Evolutionary conservation across 1,140 invertebrate genomes (phyloP).

Genomic region (Choristoneura fumiferana): DNA sequence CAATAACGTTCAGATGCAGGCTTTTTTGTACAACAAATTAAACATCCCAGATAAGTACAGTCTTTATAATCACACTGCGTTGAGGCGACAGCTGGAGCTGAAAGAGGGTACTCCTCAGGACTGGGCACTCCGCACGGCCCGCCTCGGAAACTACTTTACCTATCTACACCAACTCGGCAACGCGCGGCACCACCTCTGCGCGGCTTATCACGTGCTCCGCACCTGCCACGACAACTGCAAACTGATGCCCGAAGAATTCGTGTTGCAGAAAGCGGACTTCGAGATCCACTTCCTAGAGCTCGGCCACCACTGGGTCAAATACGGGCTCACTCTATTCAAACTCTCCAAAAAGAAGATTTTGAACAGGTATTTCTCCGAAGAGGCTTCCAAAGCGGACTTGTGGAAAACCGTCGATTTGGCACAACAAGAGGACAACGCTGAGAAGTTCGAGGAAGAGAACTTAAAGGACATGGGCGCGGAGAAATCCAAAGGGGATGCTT

Average conservation of each 20-base stretch:
- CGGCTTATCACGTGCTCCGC: constrained; percentile 73
- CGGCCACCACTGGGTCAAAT: constrained; percentile 82
- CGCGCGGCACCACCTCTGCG: constrained; percentile 80
- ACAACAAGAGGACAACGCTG: constrained; percentile 30
- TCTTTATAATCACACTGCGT: constrained; percentile 80
- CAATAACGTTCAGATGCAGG: constrained; percentile 76
- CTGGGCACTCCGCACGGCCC: constrained; percentile 82
- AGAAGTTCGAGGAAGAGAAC: constrained; percentile 49
- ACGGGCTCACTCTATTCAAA: constrained; percentile 80
- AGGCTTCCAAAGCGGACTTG: constrained; percentile 47
- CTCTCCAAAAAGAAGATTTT: constrained; percentile 75
- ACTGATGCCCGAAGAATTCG: constrained; percentile 60
- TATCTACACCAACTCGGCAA: constrained; percentile 61
- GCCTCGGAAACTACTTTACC: constrained; percentile 80
- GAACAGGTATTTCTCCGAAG: constrained; percentile 53
- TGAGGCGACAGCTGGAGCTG: constrained; percentile 80
- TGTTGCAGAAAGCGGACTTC: constrained; percentile 71
- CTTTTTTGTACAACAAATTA: constrained; percentile 72
- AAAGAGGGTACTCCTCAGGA: constrained; percentile 80
- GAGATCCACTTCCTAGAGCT: constrained; percentile 80
- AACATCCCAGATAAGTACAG: constrained; percentile 75
- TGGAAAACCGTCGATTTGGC: constrained; percentile 58
- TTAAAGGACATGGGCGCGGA: constrained; percentile 47
- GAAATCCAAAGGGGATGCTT: constrained; percentile 49
- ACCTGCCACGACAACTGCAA: constrained; percentile 74